phyloP scores from a whole-genome alignment of 2,797 vertebrate genomes.

The Darevskia mixta region DNA sequence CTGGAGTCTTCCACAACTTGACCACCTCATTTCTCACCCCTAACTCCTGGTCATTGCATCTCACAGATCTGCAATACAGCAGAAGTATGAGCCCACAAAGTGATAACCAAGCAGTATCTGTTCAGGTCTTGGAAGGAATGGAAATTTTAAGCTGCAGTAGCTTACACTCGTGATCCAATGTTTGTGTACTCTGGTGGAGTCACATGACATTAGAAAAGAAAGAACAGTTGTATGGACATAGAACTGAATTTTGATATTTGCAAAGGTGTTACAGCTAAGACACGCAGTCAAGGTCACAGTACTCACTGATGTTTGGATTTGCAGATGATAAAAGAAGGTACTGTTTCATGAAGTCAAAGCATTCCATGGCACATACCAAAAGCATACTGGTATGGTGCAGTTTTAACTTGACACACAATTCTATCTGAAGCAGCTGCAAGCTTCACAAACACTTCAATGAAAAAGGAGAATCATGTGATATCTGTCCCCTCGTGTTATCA shows the following conservation, averaged over 20 bases:
- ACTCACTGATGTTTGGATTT: neutral
- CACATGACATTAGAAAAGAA: neutral
- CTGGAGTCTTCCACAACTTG: no score
- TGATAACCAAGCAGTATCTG: neutral
- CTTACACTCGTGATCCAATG: neutral
- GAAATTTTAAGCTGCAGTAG: neutral
- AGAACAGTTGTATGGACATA: neutral
- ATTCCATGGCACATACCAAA: neutral
- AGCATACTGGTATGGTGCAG: no score
- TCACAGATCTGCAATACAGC: neutral
- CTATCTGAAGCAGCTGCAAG: neutral
- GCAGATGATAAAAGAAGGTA: neutral
- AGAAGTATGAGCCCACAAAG: neutral
- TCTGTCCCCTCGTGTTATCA: neutral
- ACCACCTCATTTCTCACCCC: no score
- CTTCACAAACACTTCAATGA: neutral
- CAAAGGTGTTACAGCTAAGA: neutral
- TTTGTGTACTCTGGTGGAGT: neutral
- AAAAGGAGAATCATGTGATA: neutral
- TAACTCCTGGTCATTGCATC: no score
- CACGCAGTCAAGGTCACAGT: neutral
- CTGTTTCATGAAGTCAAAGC: neutral
- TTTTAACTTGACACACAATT: neutral
- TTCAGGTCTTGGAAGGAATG: neutral
- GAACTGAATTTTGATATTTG: neutral